Percentiles rank a stretch among this genome's conserved stretches.
phyloP scores from a whole-genome alignment of 2,888 invertebrate species.

The Aporophyla lueneburgensis region DNA sequence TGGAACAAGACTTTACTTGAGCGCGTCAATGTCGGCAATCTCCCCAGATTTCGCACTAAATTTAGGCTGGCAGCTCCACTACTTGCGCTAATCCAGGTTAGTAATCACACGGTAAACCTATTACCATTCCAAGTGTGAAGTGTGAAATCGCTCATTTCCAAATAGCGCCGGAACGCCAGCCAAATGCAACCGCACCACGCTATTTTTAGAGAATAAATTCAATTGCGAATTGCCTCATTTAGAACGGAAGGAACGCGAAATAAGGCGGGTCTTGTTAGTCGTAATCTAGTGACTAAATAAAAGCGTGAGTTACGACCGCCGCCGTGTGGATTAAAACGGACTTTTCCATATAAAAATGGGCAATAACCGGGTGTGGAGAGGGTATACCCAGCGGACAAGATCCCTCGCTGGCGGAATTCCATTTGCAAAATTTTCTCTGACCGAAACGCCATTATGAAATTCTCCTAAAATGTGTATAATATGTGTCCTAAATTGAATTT shows the following conservation, averaged over 20 bases:
- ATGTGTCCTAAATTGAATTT: slow-evolving; percentile 73
- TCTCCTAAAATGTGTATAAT: slow-evolving; percentile 70
- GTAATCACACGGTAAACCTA: slow-evolving; percentile 81
- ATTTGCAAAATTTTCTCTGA: slow-evolving; percentile 82
- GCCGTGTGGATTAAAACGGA: slow-evolving; percentile 82
- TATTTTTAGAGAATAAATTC: slow-evolving; percentile 69
- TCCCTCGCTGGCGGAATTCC: slow-evolving; percentile 81
- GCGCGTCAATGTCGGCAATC: slow-evolving; percentile 43
- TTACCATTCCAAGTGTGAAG: slow-evolving; percentile 81
- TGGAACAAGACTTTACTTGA: slow-evolving; percentile 41
- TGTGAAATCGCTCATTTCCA: slow-evolving; percentile 77
- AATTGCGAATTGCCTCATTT: slow-evolving; percentile 68
- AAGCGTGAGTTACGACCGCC: slow-evolving; percentile 80
- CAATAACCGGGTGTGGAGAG: slow-evolving; percentile 79
- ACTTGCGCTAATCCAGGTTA: slow-evolving; percentile 77
- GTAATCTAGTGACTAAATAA: slow-evolving; percentile 85
- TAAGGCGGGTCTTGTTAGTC: slow-evolving; percentile 72
- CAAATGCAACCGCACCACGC: slow-evolving; percentile 64
- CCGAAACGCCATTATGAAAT: slow-evolving; percentile 76
- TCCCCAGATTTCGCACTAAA: slow-evolving; percentile 68
- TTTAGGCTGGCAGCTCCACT: slow-evolving; percentile 65
- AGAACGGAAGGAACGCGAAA: slow-evolving; percentile 71
- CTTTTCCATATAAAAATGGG: slow-evolving; percentile 83
- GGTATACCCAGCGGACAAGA: slow-evolving; percentile 74
- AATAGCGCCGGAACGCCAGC: slow-evolving; percentile 62